Evolutionary conservation across 2,888 invertebrate genomes (phyloP), one percentile per base, ranked within the genome.

Genomic region (Drosophila planitibia): DNA sequence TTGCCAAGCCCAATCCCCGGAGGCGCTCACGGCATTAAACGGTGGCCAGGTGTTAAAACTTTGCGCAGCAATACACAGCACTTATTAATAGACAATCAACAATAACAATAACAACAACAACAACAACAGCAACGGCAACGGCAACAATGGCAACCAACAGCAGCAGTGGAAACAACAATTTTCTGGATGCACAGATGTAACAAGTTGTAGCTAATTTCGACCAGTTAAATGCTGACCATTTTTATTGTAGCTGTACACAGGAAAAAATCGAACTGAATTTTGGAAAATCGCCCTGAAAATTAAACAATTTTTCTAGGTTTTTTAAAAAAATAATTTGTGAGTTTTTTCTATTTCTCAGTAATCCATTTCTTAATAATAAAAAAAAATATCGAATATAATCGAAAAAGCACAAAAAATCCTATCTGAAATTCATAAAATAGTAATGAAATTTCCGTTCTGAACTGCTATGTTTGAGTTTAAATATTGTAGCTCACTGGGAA

Each of bases 1-100:
- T 33, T 16, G 68, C 54, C 68, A 33, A 49, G 37, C 32, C 32
- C 37, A 37, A 70, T 32, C 37, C 22, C 69, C 59, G 14, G 19
- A 4, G 69, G 47, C 30, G 52, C 9, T 51, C 28, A 32, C 25
- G 44, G 22, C 49, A 39, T n/a, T 55, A 57, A 71, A 39, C 52
- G 51, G 51, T 35, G 59, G 62, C 52, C 72, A 77, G 70, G 85
- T 82, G 81, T 75, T 79, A 82, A 82, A 79, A 81, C 70, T 63
- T 64, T 41, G 66, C 32, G 39, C 53, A 62, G 67, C 66, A 52
- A 55, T 59, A 25, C 78, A 58, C 41, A 58, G 53, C 53, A 55
- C 47, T 63, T 67, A 63, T 70, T 57, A 53, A 60, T 37, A 37
- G 44, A 32, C 60, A 74, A 63, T 37, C 57, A 53, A 37, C 41